Evolutionary conservation across 2,113 vertebrate species (phyloP), one percentile per base, ranked within the genome.

Genomic region (Machaerirhynchus nigripectus): DNA sequence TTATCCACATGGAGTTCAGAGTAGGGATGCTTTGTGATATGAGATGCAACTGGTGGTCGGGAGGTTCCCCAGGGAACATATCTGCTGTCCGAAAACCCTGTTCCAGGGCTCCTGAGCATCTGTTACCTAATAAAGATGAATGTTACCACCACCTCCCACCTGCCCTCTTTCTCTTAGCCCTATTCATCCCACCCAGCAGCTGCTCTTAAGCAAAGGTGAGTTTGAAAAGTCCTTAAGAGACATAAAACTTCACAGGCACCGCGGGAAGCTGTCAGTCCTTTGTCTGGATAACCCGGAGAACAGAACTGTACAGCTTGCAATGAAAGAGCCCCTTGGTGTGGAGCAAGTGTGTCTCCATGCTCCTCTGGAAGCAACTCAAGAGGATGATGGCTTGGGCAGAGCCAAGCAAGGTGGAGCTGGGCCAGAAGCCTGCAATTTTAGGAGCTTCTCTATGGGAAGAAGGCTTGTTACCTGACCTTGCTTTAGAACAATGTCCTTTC

Each of bases 51-150:
- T 82, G 95, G 91, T 93, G 88, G 65, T 67, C 53, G 92, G 79
- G 65, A 91, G 52, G 65, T 93, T 96, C 89, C 78, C 79, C 15
- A 7, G 74, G 67, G 81, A 84, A 44, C 79, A 42, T 89, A 87
- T 42, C 85, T 96, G 73, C 78, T 87, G 52, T 94, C 74, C 69
- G 84, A 93, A 87, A 87, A 90, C 85, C 87, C 75, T 94, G 52
- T 93, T 84, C 70, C 49, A 87, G 95, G 75, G 84, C 91, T 86
- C 23, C 11, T 69, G 57, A 89, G 80, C 69, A 46, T 94, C 90
- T 76, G 56, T 90, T 97, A 89, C 68, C 80, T 84, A 97, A 97
- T 97, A 97, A 97, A 97, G 65, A 73, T 1, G 6, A 95, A 78
- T 5, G 15, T 95, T 95, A 91, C 93, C 90, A 87, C 90, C 88